These are phyloP conservation scores for Bubo bubo DNA, from an alignment of 2,113 vertebrate genomes.

Conservation along the genomic window DNA sequence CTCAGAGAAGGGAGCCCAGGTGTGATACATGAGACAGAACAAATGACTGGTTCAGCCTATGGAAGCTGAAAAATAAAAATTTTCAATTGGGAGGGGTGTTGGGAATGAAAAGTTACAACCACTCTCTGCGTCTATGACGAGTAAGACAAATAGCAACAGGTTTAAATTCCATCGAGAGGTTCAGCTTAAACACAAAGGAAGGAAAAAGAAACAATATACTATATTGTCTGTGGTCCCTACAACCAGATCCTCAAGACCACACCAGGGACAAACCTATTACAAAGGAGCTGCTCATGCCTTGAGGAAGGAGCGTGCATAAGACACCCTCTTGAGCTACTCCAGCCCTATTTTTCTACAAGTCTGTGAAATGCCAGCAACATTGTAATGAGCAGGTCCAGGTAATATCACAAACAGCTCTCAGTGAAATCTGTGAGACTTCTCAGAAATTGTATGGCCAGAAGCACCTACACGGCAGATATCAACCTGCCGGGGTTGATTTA, in stretches of 20 bases:
- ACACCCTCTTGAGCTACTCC: background rate
- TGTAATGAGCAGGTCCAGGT: background rate
- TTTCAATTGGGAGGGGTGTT: background rate
- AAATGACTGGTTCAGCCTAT: background rate
- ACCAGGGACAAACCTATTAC: background rate
- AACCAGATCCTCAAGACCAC: background rate
- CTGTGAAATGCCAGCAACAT: background rate
- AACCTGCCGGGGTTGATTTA: background rate
- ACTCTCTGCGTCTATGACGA: background rate
- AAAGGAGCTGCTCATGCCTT: background rate
- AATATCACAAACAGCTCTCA: background rate
- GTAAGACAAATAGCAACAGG: background rate
- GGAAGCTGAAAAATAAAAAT: background rate
- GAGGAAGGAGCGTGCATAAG: rapidly evolving
- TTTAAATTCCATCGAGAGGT: background rate
- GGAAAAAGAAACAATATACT: background rate
- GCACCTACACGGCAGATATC: background rate
- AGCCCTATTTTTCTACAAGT: rapidly evolving
- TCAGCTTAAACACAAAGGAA: background rate
- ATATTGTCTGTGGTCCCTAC: background rate
- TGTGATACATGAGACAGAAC: background rate
- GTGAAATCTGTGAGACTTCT: background rate
- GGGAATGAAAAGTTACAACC: background rate
- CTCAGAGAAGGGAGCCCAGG: background rate
- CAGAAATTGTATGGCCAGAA: background rate